Evolutionary conservation across 2,113 vertebrate genomes (phyloP).

Genomic region (Thalassoma bifasciatum): DNA sequence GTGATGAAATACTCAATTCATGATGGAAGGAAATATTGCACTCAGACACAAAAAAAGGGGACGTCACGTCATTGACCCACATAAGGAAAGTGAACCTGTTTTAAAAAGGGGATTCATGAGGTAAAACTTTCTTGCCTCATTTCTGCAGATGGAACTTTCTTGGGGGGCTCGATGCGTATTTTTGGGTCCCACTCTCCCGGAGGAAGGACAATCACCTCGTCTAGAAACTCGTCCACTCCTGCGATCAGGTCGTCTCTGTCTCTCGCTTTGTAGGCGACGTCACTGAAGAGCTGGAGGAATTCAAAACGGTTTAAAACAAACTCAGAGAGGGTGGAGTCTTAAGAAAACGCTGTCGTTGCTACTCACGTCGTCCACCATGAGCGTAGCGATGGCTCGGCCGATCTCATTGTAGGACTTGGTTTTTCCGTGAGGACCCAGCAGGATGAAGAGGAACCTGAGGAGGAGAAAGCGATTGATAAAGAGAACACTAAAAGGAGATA

Average conservation of each 20-base stretch:
- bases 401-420: slow-evolving; percentile 97
- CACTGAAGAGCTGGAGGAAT: slow-evolving; percentile 90
- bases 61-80: too few species aligned
- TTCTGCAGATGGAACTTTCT: slow-evolving; percentile 94
- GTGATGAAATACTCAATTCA: too few species aligned
- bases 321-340: fast-evolving
- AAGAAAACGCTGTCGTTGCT: too few species aligned
- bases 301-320: neutral
- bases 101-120: neutral
- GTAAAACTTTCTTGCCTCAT: slow-evolving; percentile 84
- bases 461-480: neutral
- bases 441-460: slow-evolving; percentile 93
- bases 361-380: slow-evolving; percentile 97
- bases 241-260: slow-evolving; percentile 95
- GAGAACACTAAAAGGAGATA: too few species aligned
- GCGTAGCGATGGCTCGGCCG: slow-evolving; percentile 94
- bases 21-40: too few species aligned
- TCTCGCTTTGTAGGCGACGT: slow-evolving; percentile 94
- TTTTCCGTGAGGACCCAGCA: slow-evolving; percentile 93
- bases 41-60: too few species aligned
- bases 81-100: too few species aligned
- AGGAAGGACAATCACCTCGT: slow-evolving; percentile 96
- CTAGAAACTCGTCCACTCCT: slow-evolving; percentile 95
- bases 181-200: slow-evolving; percentile 98
- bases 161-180: slow-evolving; percentile 96